phyloP scores from a whole-genome alignment of 2,888 invertebrate genomes.

The Iselma pallidipennis region DNA sequence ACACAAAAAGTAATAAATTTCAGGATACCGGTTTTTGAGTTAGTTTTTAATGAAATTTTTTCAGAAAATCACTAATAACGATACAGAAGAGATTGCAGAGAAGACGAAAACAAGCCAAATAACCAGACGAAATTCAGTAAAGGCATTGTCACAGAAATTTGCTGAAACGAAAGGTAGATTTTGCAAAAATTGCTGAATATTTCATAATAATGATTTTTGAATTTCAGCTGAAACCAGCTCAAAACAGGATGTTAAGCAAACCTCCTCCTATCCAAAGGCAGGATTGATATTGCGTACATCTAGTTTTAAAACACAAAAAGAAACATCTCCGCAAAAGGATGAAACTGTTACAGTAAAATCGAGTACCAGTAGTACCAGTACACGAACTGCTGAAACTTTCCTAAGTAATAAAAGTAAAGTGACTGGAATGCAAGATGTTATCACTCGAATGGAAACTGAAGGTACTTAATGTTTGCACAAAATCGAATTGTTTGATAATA shows the following conservation, averaged over 20 bases:
- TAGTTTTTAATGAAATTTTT: background rate
- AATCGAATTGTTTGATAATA: too few relatives aligned
- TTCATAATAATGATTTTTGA: background rate
- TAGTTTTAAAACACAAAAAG: conserved; percentile 60
- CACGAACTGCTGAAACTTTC: conserved; percentile 62
- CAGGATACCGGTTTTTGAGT: background rate
- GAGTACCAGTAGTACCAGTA: conserved; percentile 25
- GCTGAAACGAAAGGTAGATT: conserved; percentile 67
- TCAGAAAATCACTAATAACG: background rate
- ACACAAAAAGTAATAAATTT: conserved; percentile 38
- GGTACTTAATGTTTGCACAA: conserved; percentile 48
- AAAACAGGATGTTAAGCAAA: conserved; percentile 59
- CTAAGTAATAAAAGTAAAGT: conserved; percentile 73
- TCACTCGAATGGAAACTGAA: conserved; percentile 74
- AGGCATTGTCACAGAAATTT: conserved; percentile 78
- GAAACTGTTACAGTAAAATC: conserved; percentile 27
- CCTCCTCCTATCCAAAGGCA: conserved; percentile 70
- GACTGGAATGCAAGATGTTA: conserved; percentile 74
- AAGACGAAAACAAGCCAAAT: conserved; percentile 48
- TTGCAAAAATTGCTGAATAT: background rate
- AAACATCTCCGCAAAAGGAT: conserved; percentile 39
- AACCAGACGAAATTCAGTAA: conserved; percentile 73
- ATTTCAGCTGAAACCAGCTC: conserved; percentile 58
- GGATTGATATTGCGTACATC: conserved; percentile 72
- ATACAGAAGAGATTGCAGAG: conserved; percentile 3